Conservation (phyloP, 2,797 vertebrate species). For the Holocentrus rufus region DNA sequence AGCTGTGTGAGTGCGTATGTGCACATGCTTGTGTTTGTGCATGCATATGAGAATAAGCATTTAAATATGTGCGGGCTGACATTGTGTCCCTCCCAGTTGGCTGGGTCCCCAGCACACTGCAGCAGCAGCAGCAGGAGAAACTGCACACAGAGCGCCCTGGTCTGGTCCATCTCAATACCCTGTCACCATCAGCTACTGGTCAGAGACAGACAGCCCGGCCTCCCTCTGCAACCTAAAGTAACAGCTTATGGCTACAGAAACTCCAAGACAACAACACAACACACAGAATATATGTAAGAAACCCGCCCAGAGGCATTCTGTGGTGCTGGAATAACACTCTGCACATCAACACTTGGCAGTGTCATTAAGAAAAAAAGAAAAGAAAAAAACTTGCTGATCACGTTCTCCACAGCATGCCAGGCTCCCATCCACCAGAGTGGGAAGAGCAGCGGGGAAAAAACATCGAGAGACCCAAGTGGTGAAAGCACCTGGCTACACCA, state of each 20-base stretch:
- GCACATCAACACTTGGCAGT: slow-evolving; percentile 52
- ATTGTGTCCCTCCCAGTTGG: slow-evolving; percentile 31
- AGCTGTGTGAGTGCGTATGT: slow-evolving; percentile 6
- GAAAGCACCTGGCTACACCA: slow-evolving; percentile 30
- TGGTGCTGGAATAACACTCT: slow-evolving; percentile 61
- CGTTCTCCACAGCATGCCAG: slow-evolving; percentile 54
- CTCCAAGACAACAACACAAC: slow-evolving; percentile 22
- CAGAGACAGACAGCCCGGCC: slow-evolving; percentile 6
- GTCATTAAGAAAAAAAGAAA: slow-evolving; percentile 47
- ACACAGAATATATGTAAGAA: slow-evolving; percentile 66
- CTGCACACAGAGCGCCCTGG: too few species aligned
- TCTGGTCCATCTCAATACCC: slow-evolving; percentile 8
- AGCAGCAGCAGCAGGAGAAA: too few species aligned
- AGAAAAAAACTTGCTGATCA: slow-evolving; percentile 25
- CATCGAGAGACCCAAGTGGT: slow-evolving; percentile 18
- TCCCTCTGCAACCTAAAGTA: slow-evolving; percentile 13
- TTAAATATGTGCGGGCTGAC: slow-evolving; percentile 32
- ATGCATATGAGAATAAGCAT: slow-evolving; percentile 24
- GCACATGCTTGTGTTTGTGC: background rate
- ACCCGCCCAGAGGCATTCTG: slow-evolving; percentile 41
- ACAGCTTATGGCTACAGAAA: too few species aligned
- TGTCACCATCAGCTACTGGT: slow-evolving; percentile 45
- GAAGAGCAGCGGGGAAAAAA: slow-evolving; percentile 31
- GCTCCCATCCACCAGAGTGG: slow-evolving; percentile 17
- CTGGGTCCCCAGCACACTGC: slow-evolving; percentile 13